Conservation (phyloP, 2,888 invertebrate species). For the Caenorhabditis sp. region DNA sequence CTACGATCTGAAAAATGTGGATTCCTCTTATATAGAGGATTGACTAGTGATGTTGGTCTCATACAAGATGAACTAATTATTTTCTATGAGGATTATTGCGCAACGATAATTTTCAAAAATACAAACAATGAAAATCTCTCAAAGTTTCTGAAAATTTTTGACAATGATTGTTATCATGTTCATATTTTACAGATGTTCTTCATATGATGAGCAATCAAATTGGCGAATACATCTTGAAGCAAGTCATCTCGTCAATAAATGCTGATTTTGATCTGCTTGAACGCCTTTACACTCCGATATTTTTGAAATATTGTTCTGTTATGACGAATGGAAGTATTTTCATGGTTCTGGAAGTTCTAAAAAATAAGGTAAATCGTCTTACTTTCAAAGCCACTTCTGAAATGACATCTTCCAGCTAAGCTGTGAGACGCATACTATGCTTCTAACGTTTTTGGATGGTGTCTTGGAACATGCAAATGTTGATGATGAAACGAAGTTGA, state of each 20-base stretch:
- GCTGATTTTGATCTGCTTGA: conserved; percentile 9
- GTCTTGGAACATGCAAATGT: conserved; percentile 9
- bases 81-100: too few species aligned
- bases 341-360: neutral
- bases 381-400: neutral
- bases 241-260: conserved; percentile 7
- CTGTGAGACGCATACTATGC: conserved; percentile 13
- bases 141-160: too few species aligned
- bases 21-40: neutral
- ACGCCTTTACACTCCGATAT: conserved; percentile 13
- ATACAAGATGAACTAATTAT: too few species aligned
- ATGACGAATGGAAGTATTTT: neutral
- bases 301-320: conserved; percentile 12
- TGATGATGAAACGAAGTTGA: neutral
- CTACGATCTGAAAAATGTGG: too few species aligned
- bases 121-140: too few species aligned
- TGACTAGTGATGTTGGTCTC: too few species aligned
- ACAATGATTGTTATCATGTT: too few species aligned
- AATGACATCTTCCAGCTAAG: neutral
- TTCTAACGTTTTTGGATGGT: conserved; percentile 14
- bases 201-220: neutral
- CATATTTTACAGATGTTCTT: neutral
- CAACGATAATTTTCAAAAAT: too few species aligned
- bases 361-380: neutral
- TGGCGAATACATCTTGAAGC: conserved; percentile 20